Conservation (phyloP, 1,140 invertebrate genomes). For the Sycophila sp. region DNA sequence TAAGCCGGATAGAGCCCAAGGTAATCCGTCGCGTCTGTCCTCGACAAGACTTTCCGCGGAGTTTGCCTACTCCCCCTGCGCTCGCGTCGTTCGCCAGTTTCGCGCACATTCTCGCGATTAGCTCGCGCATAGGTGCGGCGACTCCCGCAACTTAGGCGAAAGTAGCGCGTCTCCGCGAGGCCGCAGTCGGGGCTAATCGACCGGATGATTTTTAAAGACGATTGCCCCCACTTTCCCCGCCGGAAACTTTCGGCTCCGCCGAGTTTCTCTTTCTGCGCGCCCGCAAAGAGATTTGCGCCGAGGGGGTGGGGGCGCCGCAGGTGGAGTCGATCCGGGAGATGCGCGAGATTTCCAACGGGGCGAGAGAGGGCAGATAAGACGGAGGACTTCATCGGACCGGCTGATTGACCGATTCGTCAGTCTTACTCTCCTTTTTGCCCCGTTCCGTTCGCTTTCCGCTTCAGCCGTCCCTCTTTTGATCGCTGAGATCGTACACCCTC, state of each 20-base stretch:
- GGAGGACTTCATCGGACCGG: constrained; percentile 56
- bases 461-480: background rate
- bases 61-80: constrained; percentile 37
- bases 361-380: constrained; percentile 48
- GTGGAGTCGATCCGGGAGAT: too few relatives aligned
- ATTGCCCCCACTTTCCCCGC: constrained; percentile 47
- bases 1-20: constrained; percentile 23
- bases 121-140: constrained; percentile 2
- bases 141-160: constrained; percentile 6
- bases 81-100: too few relatives aligned
- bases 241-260: constrained; percentile 17
- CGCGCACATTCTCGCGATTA: too few relatives aligned
- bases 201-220: constrained; percentile 52
- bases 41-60: constrained; percentile 37
- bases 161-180: background rate
- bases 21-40: constrained; percentile 41
- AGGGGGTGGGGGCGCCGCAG: background rate
- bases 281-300: constrained; percentile 1
- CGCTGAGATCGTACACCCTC: too few relatives aligned
- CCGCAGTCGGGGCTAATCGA: constrained; percentile 46
- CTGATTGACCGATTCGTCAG: constrained; percentile 59
- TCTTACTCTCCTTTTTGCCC: too few relatives aligned
- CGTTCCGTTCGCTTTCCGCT: background rate
- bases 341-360: background rate
- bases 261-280: background rate